These are phyloP conservation scores for Euborellia annulipes DNA, from an alignment of 1,140 invertebrate genomes.

Conservation along the genomic window DNA sequence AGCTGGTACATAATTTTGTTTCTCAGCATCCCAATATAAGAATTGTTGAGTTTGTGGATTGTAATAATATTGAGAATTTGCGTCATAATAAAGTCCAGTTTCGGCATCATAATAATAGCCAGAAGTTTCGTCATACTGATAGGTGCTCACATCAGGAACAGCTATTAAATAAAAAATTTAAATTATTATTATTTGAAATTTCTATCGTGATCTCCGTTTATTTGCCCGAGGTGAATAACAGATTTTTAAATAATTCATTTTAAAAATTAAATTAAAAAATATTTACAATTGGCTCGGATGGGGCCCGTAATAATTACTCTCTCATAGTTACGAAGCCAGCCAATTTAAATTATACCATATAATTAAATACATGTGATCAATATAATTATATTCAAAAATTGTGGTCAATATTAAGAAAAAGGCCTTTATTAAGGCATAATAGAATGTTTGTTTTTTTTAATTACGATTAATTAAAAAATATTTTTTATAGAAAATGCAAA, in stretches of 20 bases:
- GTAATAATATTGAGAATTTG: slow-evolving; percentile 85
- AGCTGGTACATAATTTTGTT: slow-evolving; percentile 64
- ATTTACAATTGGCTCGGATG: background rate
- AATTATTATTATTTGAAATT: background rate
- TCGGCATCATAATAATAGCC: slow-evolving; percentile 92
- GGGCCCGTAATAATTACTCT: too few species aligned
- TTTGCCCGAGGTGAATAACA: background rate
- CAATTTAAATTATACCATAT: too few species aligned
- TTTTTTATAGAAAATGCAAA: too few species aligned
- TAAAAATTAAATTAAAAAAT: background rate
- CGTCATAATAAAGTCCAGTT: slow-evolving; percentile 90
- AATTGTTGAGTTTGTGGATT: slow-evolving; percentile 82
- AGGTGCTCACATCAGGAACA: slow-evolving; percentile 76
- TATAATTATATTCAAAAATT: too few species aligned
- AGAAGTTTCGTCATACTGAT: slow-evolving; percentile 87
- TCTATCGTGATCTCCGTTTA: too few species aligned
- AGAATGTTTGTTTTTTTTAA: too few species aligned
- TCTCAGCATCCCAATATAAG: slow-evolving; percentile 84
- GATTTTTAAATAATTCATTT: background rate
- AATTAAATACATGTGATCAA: too few species aligned
- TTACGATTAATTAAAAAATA: too few species aligned
- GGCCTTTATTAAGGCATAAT: too few species aligned
- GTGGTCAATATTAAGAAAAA: too few species aligned
- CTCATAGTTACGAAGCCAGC: too few species aligned
- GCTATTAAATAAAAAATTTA: slow-evolving; percentile 27